Conservation (phyloP, 1,140 invertebrate species). For the Leptinotarsa defecta region DNA sequence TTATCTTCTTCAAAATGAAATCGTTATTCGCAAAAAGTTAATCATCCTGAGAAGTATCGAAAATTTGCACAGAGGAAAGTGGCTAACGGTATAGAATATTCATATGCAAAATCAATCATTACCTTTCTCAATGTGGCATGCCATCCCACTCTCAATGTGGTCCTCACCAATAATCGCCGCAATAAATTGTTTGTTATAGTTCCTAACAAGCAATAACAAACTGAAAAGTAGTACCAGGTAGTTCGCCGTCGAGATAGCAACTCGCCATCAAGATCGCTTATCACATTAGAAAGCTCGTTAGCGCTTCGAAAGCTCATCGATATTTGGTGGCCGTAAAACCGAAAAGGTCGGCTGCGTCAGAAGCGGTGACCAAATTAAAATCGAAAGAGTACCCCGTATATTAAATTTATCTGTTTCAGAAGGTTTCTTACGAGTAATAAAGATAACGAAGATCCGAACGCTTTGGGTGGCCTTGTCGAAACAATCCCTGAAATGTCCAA, state of each 20-base stretch:
- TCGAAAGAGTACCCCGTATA: conserved; percentile 25
- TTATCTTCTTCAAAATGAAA: too few relatives aligned
- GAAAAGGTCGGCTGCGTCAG: conserved; percentile 12
- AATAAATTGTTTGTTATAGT: conserved; percentile 6
- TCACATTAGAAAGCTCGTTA: conserved; percentile 19
- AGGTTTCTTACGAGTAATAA: conserved; percentile 24
- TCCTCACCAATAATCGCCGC: neutral
- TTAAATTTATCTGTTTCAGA: conserved; percentile 26
- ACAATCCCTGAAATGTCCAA: conserved; percentile 25
- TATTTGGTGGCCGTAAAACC: conserved; percentile 13
- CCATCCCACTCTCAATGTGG: too few relatives aligned
- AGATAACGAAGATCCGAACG: conserved; percentile 20
- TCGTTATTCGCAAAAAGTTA: too few relatives aligned
- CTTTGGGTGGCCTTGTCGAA: conserved; percentile 22
- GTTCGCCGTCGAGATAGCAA: neutral
- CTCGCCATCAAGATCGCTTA: conserved; percentile 10
- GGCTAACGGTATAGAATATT: too few relatives aligned
- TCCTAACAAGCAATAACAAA: conserved; percentile 3
- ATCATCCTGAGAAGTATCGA: too few relatives aligned
- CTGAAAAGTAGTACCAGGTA: neutral
- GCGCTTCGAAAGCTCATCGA: conserved; percentile 14
- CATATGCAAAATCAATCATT: too few relatives aligned
- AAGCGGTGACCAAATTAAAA: conserved; percentile 24
- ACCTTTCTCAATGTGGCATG: too few relatives aligned
- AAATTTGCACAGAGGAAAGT: too few relatives aligned